Conservation (phyloP, 2,797 vertebrate species). For the Cottoperca gobio region DNA sequence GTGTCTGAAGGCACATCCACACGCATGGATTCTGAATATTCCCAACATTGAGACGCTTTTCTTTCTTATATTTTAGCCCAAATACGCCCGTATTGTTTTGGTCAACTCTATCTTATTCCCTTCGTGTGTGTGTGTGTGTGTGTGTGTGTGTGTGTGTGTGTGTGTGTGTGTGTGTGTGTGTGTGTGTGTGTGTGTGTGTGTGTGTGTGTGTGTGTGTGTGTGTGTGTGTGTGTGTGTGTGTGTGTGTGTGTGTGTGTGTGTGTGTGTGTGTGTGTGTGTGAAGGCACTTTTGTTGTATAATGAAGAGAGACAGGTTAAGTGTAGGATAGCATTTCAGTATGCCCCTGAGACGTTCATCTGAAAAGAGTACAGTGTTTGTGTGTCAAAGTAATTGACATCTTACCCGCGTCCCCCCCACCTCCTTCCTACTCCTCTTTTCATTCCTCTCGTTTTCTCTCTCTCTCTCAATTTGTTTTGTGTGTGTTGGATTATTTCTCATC, state of each 20-base stretch:
- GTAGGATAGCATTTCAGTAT: conserved; percentile 76
- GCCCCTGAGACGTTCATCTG: conserved; percentile 72
- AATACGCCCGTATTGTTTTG: not conserved
- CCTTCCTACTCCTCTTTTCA: conserved; percentile 31
- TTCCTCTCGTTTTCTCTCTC: conserved; percentile 39
- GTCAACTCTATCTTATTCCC: not conserved
- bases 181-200: conserved; percentile 30
- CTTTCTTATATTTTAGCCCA: not conserved
- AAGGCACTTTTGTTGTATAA: conserved; percentile 65
- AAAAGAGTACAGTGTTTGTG: conserved; percentile 72
- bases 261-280: conserved; percentile 18
- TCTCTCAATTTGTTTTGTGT: conserved; percentile 18
- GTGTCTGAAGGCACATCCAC: not conserved
- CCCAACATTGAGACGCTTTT: not conserved
- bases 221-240: conserved; percentile 20
- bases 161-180: conserved; percentile 29
- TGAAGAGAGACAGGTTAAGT: conserved; percentile 76
- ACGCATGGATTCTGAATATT: not conserved
- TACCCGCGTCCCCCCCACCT: conserved; percentile 49
- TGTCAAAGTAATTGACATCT: conserved; percentile 80
- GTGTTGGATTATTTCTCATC: too few species aligned
- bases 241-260: conserved; percentile 38
- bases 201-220: conserved; percentile 31
- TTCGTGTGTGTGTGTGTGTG: conserved; percentile 29
- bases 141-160: conserved; percentile 18